Evolutionary conservation across 2,113 vertebrate species (phyloP), one percentile per base, ranked within the genome.

Genomic region (Pimephales promelas): DNA sequence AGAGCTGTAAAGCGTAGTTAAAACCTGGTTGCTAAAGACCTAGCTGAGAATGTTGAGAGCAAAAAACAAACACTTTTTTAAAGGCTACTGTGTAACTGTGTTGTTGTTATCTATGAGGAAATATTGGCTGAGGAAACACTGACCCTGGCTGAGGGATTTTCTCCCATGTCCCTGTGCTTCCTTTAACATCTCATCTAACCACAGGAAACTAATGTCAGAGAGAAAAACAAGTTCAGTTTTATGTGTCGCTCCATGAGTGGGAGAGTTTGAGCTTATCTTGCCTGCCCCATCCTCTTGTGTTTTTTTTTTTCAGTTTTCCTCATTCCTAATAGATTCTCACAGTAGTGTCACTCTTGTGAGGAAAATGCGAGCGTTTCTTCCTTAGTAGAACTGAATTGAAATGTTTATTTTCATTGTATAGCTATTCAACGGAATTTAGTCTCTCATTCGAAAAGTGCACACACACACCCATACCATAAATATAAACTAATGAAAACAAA

Each of bases 191-290:
- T 66, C 61, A 49, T 62, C 59, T 62, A 62, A 47, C 57, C 77
- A 62, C 56, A 79, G 77, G 77, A 79, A 79, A 62, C 77, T 62
- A n/a, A 62, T 10, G 57, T 34, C 57, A 45, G 57, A 62, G 59
- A 79, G 10, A 77, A 77, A 77, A 77, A 59, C 74, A 77, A 40
- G 20, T 77, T 77, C 34, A 77, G 20, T 40, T 40, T 11, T n/a
- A 22, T 40, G 52, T 77, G 74, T 77, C 10, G 4, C 3, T 13
- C 56, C 20, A 40, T 56, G 57, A 79, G 57, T 64, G 57, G 24
- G 36, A 28, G 24, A 47, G n/a, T 79, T 47, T 45, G 13, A 64
- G 57, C 14, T 64, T 79, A 79, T 79, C 77, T 79, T 20, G 36
- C 24, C 36, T 18, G 56, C 28, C 57, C 22, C 34, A 9, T 62